A percentile compares a stretch with the other conserved stretches of the same genome.
These are phyloP conservation scores for Syndactyla subalaris DNA, from an alignment of 2,797 vertebrate genomes.

Conservation along the genomic window DNA sequence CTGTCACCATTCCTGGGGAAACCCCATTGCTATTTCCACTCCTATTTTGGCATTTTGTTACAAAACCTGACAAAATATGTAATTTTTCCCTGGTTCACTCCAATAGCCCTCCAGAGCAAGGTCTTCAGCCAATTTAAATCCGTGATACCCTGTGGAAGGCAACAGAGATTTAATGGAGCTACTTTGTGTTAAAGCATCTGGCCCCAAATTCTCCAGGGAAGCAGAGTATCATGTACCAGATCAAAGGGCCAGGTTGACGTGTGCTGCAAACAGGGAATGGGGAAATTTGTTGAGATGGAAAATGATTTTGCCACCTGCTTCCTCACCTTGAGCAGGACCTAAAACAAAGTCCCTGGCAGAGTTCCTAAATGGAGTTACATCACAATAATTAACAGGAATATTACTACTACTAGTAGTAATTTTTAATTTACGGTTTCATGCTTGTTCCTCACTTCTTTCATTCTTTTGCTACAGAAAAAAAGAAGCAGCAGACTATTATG, in stretches of 20 bases:
- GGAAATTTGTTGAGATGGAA: constrained; percentile 18
- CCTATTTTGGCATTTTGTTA: not conserved
- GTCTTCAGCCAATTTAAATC: constrained; percentile 12
- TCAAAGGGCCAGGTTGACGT: constrained; percentile 10
- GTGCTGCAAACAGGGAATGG: not conserved
- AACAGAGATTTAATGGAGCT: constrained; percentile 10
- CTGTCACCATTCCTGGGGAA: not conserved
- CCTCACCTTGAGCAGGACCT: constrained; percentile 31
- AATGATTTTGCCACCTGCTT: constrained; percentile 48
- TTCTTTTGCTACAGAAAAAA: not conserved
- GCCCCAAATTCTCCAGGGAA: constrained; percentile 33
- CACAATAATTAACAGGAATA: constrained; percentile 7
- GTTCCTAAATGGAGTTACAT: not conserved
- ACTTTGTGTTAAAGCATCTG: constrained; percentile 34
- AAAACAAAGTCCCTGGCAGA: constrained; percentile 25
- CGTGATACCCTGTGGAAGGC: not conserved
- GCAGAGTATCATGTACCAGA: constrained; percentile 15
- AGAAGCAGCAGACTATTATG: not conserved
- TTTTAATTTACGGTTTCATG: not conserved
- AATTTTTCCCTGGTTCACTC: not conserved
- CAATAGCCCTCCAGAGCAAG: not conserved
- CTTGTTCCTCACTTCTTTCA: not conserved
- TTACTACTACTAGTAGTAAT: not conserved
- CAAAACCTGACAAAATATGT: not conserved
- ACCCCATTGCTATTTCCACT: not conserved